phyloP scores from a whole-genome alignment of 2,797 vertebrate species.

The Eulemur mongoz region DNA sequence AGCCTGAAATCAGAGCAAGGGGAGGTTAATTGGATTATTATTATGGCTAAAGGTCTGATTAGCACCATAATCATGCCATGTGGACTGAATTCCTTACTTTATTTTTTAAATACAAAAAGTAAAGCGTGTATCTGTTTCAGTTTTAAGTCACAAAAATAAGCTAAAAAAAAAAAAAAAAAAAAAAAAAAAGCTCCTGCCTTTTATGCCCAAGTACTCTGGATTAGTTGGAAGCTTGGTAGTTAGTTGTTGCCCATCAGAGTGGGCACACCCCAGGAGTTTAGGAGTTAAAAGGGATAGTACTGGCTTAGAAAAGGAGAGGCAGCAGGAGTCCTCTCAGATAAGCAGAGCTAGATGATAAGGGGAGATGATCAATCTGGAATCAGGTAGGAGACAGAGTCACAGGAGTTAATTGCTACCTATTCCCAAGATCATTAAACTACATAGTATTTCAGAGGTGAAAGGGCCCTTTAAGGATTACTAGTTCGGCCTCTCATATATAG shows the following conservation, averaged over 20 bases:
- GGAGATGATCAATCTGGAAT: neutral
- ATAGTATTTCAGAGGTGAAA: neutral
- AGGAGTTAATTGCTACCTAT: neutral
- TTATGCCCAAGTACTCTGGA: conserved; percentile 24
- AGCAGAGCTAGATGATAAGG: neutral
- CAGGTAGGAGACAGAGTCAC: neutral
- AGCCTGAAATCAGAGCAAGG: neutral
- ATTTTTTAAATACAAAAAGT: conserved; percentile 45
- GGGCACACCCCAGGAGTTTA: neutral
- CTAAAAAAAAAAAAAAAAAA: neutral
- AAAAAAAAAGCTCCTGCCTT: conserved; percentile 4
- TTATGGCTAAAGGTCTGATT: neutral
- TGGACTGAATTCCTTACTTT: neutral
- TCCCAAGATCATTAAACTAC: neutral
- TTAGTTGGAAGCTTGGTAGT: conserved; percentile 23
- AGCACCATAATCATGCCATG: neutral
- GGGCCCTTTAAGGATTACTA: neutral
- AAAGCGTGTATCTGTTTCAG: neutral
- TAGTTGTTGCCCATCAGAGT: neutral
- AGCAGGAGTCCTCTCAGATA: neutral
- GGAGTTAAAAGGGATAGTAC: neutral
- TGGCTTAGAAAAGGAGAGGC: conserved; percentile 18
- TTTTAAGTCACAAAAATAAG: conserved; percentile 26
- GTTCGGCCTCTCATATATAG: neutral
- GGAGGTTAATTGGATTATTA: neutral